phyloP scores from a whole-genome alignment of 2,888 invertebrate species.

The Alsophila aescularia region DNA sequence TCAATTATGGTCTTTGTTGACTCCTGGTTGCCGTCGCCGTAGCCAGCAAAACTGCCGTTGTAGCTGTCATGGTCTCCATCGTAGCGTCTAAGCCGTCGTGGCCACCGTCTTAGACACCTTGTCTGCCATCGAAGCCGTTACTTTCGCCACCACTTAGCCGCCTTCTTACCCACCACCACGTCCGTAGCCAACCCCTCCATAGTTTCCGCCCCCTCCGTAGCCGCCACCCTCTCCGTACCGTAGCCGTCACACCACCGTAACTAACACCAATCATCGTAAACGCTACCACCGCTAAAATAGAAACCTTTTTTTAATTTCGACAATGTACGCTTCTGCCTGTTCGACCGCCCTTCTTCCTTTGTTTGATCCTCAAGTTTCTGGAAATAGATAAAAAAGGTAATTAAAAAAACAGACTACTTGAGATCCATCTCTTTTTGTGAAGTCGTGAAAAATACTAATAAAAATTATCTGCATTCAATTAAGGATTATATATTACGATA shows the following conservation, averaged over 20 bases:
- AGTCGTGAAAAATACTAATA: no score
- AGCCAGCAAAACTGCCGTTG: conserved; percentile 14
- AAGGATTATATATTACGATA: no score
- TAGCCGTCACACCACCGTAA: no score
- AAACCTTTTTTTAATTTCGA: conserved; percentile 32
- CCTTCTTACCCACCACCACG: no score
- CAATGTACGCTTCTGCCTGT: conserved; percentile 59
- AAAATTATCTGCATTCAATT: no score
- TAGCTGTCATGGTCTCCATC: conserved; percentile 41
- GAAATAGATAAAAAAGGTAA: conserved; percentile 1
- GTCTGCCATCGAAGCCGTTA: no score
- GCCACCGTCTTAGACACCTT: no score
- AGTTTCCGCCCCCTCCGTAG: conserved; percentile 28
- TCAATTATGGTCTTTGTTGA: conserved; percentile 57
- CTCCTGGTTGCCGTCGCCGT: conserved; percentile 44
- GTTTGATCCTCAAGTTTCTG: conserved; percentile 77
- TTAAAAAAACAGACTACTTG: background rate
- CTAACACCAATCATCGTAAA: no score
- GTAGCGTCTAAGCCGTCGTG: no score
- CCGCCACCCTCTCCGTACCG: conserved; percentile 13
- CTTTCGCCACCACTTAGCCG: no score
- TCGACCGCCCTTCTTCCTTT: conserved; percentile 25
- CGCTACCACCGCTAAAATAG: no score
- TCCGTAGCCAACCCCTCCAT: conserved; percentile 42
- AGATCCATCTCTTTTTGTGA: no score